A percentile compares a stretch with the other conserved stretches of the same genome.
Evolutionary conservation across 2,888 invertebrate genomes (phyloP).

Genomic region (Hirtodrosophila cameraria): DNA sequence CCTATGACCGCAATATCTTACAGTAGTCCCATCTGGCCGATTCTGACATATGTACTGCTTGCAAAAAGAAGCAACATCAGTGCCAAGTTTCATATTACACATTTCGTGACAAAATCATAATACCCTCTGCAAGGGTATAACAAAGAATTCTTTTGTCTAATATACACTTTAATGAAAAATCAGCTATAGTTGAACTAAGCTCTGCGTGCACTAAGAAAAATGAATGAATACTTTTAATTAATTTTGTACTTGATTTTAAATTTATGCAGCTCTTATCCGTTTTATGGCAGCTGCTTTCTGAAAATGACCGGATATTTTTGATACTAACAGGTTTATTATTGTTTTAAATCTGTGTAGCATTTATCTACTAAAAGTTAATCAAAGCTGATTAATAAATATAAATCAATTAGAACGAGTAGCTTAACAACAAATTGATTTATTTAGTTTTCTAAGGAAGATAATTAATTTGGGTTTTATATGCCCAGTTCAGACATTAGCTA

Average conservation of each 20-base stretch:
- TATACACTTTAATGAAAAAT: slow-evolving; percentile 4
- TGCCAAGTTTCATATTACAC: no score
- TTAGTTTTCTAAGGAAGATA: not conserved
- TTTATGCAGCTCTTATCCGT: not conserved
- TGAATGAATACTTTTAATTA: not conserved
- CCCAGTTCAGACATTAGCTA: no score
- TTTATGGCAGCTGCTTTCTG: not conserved
- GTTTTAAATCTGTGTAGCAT: no score
- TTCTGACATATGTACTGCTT: no score
- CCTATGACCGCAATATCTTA: no score
- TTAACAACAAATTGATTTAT: no score
- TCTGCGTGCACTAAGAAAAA: not conserved
- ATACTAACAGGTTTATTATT: not conserved
- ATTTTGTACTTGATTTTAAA: not conserved
- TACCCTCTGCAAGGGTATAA: no score
- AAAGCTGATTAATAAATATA: not conserved
- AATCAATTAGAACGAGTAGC: no score
- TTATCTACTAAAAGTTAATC: not conserved
- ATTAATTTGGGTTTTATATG: no score
- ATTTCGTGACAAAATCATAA: no score
- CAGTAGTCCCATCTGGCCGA: no score
- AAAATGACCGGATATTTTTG: not conserved
- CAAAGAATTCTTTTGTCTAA: slow-evolving; percentile 3
- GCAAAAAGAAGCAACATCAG: no score
- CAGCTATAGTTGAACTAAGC: not conserved